Percentiles rank a stretch among this genome's conserved stretches.
These are phyloP conservation scores for Phrynocephalus forsythii DNA, from an alignment of 2,797 vertebrate species.

Conservation along the genomic window DNA sequence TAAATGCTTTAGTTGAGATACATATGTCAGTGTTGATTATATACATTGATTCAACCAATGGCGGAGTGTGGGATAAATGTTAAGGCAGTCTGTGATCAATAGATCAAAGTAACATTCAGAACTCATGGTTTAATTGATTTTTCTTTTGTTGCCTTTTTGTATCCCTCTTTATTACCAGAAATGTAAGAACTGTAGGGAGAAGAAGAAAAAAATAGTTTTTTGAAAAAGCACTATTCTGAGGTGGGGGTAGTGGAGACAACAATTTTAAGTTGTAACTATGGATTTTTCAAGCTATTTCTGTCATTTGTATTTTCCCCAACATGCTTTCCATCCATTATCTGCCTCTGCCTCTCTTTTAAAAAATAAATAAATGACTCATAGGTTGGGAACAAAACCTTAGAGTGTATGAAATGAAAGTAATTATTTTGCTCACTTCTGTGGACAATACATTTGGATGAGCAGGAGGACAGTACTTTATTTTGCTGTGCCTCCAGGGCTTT, in stretches of 20 bases:
- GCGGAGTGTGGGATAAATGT: neutral
- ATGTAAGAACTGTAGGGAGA: constrained; percentile 43
- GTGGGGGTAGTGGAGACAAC: constrained; percentile 24
- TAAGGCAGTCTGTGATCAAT: constrained; percentile 30
- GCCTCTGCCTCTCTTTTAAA: neutral
- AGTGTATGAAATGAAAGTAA: constrained; percentile 5
- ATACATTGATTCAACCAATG: neutral
- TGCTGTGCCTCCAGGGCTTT: constrained; percentile 15
- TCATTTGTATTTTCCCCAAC: constrained; percentile 45
- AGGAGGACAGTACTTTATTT: neutral
- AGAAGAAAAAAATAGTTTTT: constrained; percentile 50
- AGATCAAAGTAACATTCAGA: constrained; percentile 46
- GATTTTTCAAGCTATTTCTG: constrained; percentile 52
- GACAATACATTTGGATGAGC: constrained; percentile 21
- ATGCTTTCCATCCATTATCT: constrained; percentile 38
- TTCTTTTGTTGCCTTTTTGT: constrained; percentile 44
- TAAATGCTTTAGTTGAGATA: constrained; percentile 13
- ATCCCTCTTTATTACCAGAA: constrained; percentile 45
- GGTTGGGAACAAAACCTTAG: neutral
- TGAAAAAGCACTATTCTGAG: constrained; percentile 50
- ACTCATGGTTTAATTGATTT: constrained; percentile 37
- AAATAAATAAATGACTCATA: neutral
- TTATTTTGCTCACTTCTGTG: constrained; percentile 38
- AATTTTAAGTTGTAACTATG: constrained; percentile 53
- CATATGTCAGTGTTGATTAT: neutral